Conservation (phyloP, 2,113 vertebrate species). For the Ammodytes dubius region DNA sequence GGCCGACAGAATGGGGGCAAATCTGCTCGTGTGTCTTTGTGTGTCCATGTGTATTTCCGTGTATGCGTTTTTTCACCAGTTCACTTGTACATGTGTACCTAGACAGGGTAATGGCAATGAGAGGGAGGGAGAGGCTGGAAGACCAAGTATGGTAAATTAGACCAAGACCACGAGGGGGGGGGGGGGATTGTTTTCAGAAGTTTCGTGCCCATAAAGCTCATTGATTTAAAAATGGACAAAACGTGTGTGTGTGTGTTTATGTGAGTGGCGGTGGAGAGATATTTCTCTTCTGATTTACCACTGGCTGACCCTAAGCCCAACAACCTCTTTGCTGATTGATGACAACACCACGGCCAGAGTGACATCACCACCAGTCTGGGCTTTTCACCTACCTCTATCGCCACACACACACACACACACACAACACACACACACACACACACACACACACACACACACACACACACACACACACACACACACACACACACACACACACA, state of each 20-base stretch:
- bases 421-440: conserved; percentile 1
- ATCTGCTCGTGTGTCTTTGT: conserved; percentile 30
- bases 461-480: not conserved
- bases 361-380: conserved; percentile 64
- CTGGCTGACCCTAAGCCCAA: conserved; percentile 52
- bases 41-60: conserved; percentile 21
- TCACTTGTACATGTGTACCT: not conserved
- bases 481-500: not conserved
- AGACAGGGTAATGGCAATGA: conserved; percentile 19
- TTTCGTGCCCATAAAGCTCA: conserved; percentile 30
- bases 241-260: conserved; percentile 15
- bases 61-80: conserved; percentile 9
- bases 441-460: conserved; percentile 14
- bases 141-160: not conserved
- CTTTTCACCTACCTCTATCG: conserved; percentile 34
- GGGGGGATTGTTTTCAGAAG: conserved; percentile 19
- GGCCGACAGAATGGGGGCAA: conserved; percentile 72
- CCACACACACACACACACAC: not conserved
- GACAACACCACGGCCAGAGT: conserved; percentile 68
- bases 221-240: conserved; percentile 33
- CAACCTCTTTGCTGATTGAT: conserved; percentile 75
- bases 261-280: conserved; percentile 6
- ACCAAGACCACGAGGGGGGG: not conserved
- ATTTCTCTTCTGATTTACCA: conserved; percentile 62
- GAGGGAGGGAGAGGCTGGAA: conserved; percentile 17